Conservation (phyloP, 2,113 vertebrate genomes). For the Drymodes brunneopygia region DNA sequence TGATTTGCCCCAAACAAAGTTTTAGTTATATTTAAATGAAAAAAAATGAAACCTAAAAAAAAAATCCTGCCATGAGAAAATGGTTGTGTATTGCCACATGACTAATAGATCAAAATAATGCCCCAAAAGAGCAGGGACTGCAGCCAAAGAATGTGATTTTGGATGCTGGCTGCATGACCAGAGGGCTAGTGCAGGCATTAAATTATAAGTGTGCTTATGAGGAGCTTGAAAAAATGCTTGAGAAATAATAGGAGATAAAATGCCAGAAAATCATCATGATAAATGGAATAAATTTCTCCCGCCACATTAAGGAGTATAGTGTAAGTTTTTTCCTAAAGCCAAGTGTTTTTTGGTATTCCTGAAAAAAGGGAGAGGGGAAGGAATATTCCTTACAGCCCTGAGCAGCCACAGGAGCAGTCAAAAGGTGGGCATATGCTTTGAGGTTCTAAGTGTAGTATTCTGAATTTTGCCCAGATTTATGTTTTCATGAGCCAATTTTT, state of each 20-base stretch:
- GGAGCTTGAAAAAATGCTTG: background rate
- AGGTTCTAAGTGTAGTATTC: background rate
- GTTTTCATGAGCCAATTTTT: background rate
- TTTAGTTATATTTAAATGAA: background rate
- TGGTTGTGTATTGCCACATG: background rate
- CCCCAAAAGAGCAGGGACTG: background rate
- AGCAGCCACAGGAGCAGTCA: background rate
- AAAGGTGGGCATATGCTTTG: background rate
- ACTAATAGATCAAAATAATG: background rate
- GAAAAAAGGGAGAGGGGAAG: background rate
- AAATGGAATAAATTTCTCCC: background rate
- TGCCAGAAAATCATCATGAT: constrained; percentile 1
- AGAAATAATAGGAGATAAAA: constrained; percentile 1
- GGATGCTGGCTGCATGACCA: background rate
- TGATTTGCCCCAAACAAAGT: background rate
- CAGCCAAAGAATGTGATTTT: background rate
- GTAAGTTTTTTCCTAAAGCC: background rate
- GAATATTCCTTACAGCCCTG: background rate
- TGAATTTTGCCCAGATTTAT: background rate
- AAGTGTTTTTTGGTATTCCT: background rate
- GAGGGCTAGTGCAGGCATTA: background rate
- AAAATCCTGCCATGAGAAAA: background rate
- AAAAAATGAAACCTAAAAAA: background rate
- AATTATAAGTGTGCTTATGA: background rate
- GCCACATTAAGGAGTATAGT: background rate